Base-by-base conservation (phyloP, 2,888 invertebrate genomes). In the Leptopilina myrica region DNA sequence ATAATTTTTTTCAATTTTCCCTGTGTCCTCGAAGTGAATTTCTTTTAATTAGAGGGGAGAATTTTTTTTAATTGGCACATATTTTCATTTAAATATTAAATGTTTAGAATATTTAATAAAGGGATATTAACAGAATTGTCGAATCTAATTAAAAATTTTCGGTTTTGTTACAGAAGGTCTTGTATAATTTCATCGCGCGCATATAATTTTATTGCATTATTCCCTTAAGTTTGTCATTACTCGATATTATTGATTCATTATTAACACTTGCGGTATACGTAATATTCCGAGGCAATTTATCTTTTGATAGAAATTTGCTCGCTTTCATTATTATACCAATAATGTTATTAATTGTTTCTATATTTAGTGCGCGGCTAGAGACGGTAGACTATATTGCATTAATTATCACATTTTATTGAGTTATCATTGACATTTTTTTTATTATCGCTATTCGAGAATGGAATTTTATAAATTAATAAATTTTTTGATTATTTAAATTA, bases 301-400 rank as follows among this genome's bases (percentile, higher is more conserved):
- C 66, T 15, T 65, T 75, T 15, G n/a, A 75, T 59, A 20, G 26
- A 53, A 59, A 75, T 59, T 59, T 33, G 15, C 9, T 8, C 15
- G 53, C n/a, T 56, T 43, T n/a, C 40, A 59, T 40, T 75, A 56
- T n/a, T 75, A 53, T 75, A 53, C 1, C 9, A 75, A 59, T 40
- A 62, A 7, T 75, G 14, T 40, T 75, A 40, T 33, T 59, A 56
- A 59, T 59, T n/a, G 56, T 75, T 59, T 75, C 40, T 12, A 75
- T 59, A 53, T 59, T 56, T 20, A 33, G 75, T 15, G 9, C 46
- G 9, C 46, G 9, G 49, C 20, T 62, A 62, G 62, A 49, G 49
- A 49, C 49, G 20, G n/a, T n/a, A 59, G 59, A 59, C 43, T 66
- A 40, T 66, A 40, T 43, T 66, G 66, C 8, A 66, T 66, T 40